Base-by-base conservation (phyloP, 2,113 vertebrate species). In the Carettochelys insculpta region DNA sequence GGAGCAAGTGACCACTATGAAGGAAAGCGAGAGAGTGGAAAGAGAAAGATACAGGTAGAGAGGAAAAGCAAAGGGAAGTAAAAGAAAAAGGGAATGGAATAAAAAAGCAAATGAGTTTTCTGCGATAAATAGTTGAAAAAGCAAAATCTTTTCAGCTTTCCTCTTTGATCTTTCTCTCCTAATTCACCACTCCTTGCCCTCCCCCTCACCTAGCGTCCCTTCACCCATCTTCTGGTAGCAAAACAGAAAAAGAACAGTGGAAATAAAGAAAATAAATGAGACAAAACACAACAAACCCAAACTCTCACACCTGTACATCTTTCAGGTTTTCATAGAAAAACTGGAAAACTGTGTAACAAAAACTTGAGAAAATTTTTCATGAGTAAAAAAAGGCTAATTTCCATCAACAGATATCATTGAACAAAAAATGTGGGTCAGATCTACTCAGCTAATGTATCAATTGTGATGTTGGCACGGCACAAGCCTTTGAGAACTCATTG, bases 311-410 rank as follows among this genome's bases (percentile, higher is more conserved):
- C 43, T 79, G 71, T n/a, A 7, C 6, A 22, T 82, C 85, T 90
- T 87, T 50, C 54, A 50, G 17, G 76, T 90, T 90, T 87, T 50
- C 54, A 50, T 11, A 82, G 53, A 16, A 83, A 81, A 80, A 80
- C 45, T 54, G 17, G 8, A 77, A 93, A 80, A 73, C 6, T 43
- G 12, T 73, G 68, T 25, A 83, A 65, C 11, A 8, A 31, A 77
- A 54, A n/a, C 10, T 68, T 38, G 16, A 53, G 68, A 78, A 89
- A 83, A 86, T 77, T 4, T 50, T 38, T 50, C 43, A 58, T 81
- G 56, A 34, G 89, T 71, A 83, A 27, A 3, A 77, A 81, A 58
- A 14, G 68, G 31, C 16, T 3, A 6, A 41, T 58, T 83, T 58
- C 79, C 65, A 88, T n/a, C 61, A 77, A 71, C 31, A n/a, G 10